phyloP scores from a whole-genome alignment of 2,888 invertebrate genomes.

The Stomorhina lunata region DNA sequence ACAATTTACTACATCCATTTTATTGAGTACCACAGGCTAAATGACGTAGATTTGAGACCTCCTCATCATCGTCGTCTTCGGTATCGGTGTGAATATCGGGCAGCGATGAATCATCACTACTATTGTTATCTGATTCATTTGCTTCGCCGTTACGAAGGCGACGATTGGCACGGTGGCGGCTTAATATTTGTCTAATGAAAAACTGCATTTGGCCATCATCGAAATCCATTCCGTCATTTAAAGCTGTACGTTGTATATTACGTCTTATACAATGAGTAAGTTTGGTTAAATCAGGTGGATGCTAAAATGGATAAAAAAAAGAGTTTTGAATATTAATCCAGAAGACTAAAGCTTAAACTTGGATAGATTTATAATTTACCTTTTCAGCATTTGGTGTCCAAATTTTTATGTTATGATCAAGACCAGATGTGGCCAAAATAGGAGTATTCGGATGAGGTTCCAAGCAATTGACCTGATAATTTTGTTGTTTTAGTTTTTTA shows the following conservation, averaged over 20 bases:
- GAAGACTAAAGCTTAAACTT: not conserved
- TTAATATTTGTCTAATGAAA: slow-evolving; percentile 75
- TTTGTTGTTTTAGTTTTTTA: not conserved
- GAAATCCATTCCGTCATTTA: slow-evolving; percentile 68
- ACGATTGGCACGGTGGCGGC: slow-evolving; percentile 59
- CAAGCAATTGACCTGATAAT: slow-evolving; percentile 85
- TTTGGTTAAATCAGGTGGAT: slow-evolving; percentile 71
- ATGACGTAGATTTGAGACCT: slow-evolving; percentile 64
- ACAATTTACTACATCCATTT: not conserved
- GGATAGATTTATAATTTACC: slow-evolving; percentile 65
- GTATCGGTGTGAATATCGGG: slow-evolving; percentile 52
- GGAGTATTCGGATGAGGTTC: slow-evolving; percentile 95
- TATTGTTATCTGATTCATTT: slow-evolving; percentile 44
- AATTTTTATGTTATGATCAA: slow-evolving; percentile 95
- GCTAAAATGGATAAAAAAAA: slow-evolving; percentile 62
- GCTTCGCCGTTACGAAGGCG: slow-evolving; percentile 8
- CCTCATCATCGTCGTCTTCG: slow-evolving; percentile 65
- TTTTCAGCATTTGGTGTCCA: slow-evolving; percentile 86
- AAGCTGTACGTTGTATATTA: slow-evolving; percentile 72
- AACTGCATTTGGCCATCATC: slow-evolving; percentile 75
- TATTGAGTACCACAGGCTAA: slow-evolving; percentile 73
- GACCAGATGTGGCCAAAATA: slow-evolving; percentile 91
- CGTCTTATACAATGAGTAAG: slow-evolving; percentile 73
- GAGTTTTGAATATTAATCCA: not conserved
- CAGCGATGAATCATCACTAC: slow-evolving; percentile 58